Percentiles rank a stretch among this genome's conserved stretches.
Evolutionary conservation across 1,140 invertebrate species (phyloP).

Genomic region (Hyles vespertilio): DNA sequence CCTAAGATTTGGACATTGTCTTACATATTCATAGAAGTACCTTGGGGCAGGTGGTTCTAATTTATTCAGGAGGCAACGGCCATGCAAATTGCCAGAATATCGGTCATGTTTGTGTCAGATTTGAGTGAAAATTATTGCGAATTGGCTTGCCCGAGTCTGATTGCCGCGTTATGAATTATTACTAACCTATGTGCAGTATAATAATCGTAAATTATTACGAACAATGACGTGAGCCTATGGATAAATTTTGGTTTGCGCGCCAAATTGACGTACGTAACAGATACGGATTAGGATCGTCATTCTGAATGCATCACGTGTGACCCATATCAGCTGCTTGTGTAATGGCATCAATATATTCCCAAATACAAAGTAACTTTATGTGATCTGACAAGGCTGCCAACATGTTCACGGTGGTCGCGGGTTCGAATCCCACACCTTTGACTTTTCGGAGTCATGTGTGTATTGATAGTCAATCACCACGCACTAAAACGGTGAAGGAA

Average conservation of each 20-base stretch:
- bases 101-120: conserved; percentile 73
- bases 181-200: conserved; percentile 10
- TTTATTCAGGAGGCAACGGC: conserved; percentile 69
- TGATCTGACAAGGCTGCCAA: too few species aligned
- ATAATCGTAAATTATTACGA: conserved; percentile 7
- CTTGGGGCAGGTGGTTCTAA: conserved; percentile 63
- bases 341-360: too few species aligned
- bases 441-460: too few species aligned
- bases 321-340: too few species aligned
- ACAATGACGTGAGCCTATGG: neutral
- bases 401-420: too few species aligned
- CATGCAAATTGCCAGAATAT: conserved; percentile 73
- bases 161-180: conserved; percentile 32
- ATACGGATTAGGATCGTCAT: too few species aligned
- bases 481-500: too few species aligned
- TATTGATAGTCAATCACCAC: too few species aligned
- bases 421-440: too few species aligned
- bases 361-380: too few species aligned
- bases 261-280: too few species aligned
- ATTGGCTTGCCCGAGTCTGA: conserved; percentile 45
- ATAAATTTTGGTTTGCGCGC: neutral
- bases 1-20: conserved; percentile 69
- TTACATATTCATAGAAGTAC: conserved; percentile 72
- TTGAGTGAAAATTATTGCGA: conserved; percentile 70
- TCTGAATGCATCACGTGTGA: too few species aligned